Percentiles rank a stretch among this genome's conserved stretches.
phyloP scores from a whole-genome alignment of 2,797 vertebrate species.

The Microhierax caerulescens region DNA sequence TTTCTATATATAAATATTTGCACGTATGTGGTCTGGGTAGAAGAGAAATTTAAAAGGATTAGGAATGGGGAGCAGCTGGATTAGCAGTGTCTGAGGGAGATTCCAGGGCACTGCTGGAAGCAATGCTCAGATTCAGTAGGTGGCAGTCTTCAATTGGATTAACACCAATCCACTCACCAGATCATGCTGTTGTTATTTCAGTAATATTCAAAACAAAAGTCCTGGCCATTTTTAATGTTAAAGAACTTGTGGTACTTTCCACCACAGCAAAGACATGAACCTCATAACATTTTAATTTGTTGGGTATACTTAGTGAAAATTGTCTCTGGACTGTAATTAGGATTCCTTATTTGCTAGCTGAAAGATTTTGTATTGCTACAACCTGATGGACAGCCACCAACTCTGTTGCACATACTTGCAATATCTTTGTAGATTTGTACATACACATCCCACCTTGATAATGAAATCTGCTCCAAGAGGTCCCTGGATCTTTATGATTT shows the following conservation, averaged over 20 bases:
- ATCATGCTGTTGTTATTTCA: neutral
- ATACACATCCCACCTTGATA: slow-evolving; percentile 82
- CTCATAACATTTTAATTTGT: neutral
- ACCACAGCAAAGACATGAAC: neutral
- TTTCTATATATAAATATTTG: neutral
- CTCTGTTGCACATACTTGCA: neutral
- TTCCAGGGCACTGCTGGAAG: neutral
- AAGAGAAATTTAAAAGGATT: neutral
- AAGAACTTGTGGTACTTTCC: neutral
- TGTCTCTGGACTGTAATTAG: neutral
- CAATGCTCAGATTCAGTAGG: slow-evolving; percentile 22
- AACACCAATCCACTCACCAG: neutral
- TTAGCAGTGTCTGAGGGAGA: neutral
- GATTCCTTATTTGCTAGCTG: neutral
- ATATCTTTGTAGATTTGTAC: neutral
- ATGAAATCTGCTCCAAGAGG: slow-evolving; percentile 88
- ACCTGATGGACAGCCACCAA: neutral
- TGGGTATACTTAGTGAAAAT: neutral
- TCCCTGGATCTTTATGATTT: slow-evolving; percentile 83
- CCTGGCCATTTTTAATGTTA: neutral
- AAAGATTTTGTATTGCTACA: neutral
- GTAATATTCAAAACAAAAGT: neutral
- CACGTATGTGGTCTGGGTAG: neutral
- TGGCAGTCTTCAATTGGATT: slow-evolving; percentile 53
- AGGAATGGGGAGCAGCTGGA: neutral